These are phyloP conservation scores for Falco rusticolus DNA, from an alignment of 2,797 vertebrate species.

Conservation along the genomic window DNA sequence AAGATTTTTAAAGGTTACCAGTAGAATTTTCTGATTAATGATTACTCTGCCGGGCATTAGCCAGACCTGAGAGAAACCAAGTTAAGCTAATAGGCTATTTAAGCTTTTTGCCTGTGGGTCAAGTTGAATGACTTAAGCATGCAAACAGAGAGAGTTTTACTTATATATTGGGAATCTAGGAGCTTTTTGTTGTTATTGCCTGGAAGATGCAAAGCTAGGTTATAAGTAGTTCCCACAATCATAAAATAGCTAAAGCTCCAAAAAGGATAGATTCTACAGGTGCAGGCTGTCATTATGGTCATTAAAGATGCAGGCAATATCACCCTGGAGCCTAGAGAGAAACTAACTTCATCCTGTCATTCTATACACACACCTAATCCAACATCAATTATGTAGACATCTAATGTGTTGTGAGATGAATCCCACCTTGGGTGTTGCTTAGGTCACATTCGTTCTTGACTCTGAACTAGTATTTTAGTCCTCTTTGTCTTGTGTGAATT, in stretches of 20 bases:
- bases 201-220: background rate
- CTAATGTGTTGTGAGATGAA: background rate
- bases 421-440: background rate
- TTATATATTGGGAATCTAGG: background rate
- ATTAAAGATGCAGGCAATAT: background rate
- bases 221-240: background rate
- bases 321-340: background rate
- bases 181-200: background rate
- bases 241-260: background rate
- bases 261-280: background rate
- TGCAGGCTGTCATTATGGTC: background rate
- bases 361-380: background rate
- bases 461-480: background rate
- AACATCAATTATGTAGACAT: background rate
- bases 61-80: background rate
- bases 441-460: background rate
- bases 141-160: background rate
- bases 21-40: background rate
- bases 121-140: background rate
- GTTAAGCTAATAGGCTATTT: background rate
- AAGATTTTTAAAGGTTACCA: background rate
- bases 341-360: background rate
- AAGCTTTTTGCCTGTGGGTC: background rate
- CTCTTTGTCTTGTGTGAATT: background rate
- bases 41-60: background rate